phyloP scores from a whole-genome alignment of 2,888 invertebrate genomes.

The Globia sparganii region DNA sequence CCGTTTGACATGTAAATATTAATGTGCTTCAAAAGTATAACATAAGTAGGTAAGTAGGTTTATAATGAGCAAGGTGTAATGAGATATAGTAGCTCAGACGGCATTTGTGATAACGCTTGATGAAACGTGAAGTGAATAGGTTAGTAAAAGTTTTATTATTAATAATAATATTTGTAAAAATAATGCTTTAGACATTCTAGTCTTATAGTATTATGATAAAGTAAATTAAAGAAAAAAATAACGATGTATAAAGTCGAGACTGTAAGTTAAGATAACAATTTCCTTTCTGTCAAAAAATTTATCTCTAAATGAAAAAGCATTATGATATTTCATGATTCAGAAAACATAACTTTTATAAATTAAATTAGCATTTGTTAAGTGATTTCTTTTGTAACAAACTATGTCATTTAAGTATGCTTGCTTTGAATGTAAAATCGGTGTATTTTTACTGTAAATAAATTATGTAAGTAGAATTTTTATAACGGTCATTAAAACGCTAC shows the following conservation, averaged over 20 bases:
- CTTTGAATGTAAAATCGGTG: conserved; percentile 56
- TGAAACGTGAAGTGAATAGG: conserved; percentile 60
- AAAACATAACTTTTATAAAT: conserved; percentile 23
- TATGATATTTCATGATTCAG: conserved; percentile 13
- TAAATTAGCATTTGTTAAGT: conserved; percentile 2
- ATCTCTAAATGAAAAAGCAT: background rate
- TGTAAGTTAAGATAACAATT: conserved; percentile 36
- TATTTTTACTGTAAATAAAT: conserved; percentile 58
- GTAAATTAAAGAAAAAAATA: conserved; percentile 14
- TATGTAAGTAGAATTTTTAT: conserved; percentile 41
- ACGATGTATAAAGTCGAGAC: conserved; percentile 51
- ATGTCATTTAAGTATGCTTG: conserved; percentile 40
- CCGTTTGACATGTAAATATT: conserved; percentile 63
- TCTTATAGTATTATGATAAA: conserved; percentile 36
- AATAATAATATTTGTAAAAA: conserved; percentile 56
- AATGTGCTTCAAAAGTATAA: conserved; percentile 66
- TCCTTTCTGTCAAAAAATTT: conserved; percentile 7
- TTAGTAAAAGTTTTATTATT: conserved; percentile 60
- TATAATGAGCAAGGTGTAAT: conserved; percentile 58
- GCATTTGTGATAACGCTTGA: conserved; percentile 82
- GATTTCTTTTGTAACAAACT: conserved; percentile 35
- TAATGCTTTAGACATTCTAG: conserved; percentile 59
- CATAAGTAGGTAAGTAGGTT: conserved; percentile 54
- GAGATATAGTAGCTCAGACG: conserved; percentile 71
- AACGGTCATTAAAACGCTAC: conserved; percentile 19